Evolutionary conservation across 2,888 invertebrate genomes (phyloP).

Genomic region (Leptinotarsa tumamoca): DNA sequence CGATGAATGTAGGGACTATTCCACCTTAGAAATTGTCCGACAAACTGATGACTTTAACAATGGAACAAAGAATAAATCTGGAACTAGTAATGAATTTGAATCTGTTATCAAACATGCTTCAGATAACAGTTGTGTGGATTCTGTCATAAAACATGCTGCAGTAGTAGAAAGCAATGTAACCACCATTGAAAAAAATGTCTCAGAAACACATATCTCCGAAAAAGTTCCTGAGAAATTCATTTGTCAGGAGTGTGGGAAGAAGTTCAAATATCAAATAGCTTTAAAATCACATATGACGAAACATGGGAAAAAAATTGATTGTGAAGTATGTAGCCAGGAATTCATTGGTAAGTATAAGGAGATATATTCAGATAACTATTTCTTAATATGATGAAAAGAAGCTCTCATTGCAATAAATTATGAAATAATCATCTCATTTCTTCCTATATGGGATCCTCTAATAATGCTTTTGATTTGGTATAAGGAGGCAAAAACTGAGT

Average conservation of each 20-base stretch:
- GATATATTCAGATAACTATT: neutral
- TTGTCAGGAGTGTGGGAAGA: slow-evolving; percentile 56
- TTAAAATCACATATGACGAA: slow-evolving; percentile 57
- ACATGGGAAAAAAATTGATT: slow-evolving; percentile 57
- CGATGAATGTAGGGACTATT: slow-evolving; percentile 6
- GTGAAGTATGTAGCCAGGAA: slow-evolving; percentile 59
- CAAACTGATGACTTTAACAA: neutral
- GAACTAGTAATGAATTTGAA: slow-evolving; percentile 3
- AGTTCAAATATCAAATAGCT: slow-evolving; percentile 55
- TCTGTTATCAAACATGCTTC: slow-evolving; percentile 31
- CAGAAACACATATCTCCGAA: neutral
- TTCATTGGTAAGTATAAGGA: slow-evolving; percentile 57
- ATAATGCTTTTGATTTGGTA: no score
- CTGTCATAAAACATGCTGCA: slow-evolving; percentile 29
- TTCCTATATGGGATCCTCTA: no score
- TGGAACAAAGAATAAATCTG: neutral
- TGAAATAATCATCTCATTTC: no score
- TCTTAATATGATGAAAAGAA: neutral
- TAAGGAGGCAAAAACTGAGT: no score
- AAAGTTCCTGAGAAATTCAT: neutral
- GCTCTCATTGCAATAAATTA: no score
- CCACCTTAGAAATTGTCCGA: neutral
- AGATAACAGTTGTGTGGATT: slow-evolving; percentile 19
- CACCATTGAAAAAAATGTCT: neutral
- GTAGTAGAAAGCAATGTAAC: slow-evolving; percentile 20